Evolutionary conservation across 2,113 vertebrate genomes (phyloP).

Genomic region (Rana temporaria): DNA sequence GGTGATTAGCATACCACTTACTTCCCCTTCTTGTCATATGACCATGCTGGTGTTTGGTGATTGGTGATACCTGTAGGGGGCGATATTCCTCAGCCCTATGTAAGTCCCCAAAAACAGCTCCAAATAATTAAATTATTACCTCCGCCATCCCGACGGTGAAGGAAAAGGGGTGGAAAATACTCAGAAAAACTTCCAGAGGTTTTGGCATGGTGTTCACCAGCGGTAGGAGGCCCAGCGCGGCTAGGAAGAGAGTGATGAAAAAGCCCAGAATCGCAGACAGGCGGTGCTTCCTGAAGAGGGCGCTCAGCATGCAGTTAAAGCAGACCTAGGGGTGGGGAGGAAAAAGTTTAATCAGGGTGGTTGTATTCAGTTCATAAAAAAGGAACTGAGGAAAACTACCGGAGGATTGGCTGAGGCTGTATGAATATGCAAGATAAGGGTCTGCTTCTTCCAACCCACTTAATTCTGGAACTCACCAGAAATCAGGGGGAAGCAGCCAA

Average conservation of each 20-base stretch:
- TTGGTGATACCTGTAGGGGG: too few relatives aligned
- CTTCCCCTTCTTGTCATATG: too few relatives aligned
- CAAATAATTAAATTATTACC: conserved; percentile 67
- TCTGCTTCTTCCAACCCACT: too few relatives aligned
- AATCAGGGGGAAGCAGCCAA: too few relatives aligned
- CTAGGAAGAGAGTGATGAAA: conserved; percentile 82
- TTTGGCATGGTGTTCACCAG: conserved; percentile 80
- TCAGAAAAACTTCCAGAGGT: conserved; percentile 76
- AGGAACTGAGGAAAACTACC: too few relatives aligned
- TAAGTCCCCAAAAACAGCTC: neutral
- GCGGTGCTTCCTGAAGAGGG: conserved; percentile 84
- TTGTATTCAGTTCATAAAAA: too few relatives aligned
- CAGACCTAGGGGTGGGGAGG: conserved; percentile 74
- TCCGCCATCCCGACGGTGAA: conserved; percentile 85
- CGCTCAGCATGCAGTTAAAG: conserved; percentile 87
- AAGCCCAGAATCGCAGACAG: conserved; percentile 77
- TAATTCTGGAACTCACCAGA: too few relatives aligned
- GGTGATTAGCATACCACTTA: too few relatives aligned
- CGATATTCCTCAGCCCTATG: too few relatives aligned
- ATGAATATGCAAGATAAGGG: too few relatives aligned
- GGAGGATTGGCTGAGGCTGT: too few relatives aligned
- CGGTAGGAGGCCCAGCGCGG: conserved; percentile 82
- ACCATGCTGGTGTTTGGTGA: too few relatives aligned
- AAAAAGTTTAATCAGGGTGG: neutral
- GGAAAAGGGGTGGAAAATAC: conserved; percentile 85